Evolutionary conservation across 2,888 invertebrate species (phyloP), one percentile per base, ranked within the genome.

Genomic region (Drosophila affinis): DNA sequence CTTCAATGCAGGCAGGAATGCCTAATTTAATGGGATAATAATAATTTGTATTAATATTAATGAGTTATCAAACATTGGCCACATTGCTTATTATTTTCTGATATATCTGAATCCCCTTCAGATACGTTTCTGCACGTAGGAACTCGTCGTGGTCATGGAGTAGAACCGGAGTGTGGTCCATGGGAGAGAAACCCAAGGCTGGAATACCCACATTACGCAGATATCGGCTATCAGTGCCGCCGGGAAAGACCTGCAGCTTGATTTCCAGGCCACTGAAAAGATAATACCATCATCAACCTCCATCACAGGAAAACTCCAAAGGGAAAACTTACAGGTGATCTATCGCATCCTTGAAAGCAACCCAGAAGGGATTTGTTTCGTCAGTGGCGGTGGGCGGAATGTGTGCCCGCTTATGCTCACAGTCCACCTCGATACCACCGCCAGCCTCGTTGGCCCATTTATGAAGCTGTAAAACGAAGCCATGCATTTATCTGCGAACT

Each of bases 81-180:
- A 92, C 70, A 48, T 89, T 86, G 7, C 77, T 55, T 62, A 92
- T 92, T 24, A 92, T 87, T 68, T 87, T 88, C 59, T 89, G 76
- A 53, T 91, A 99, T 76, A 98, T 95, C 46, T 95, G 93, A 64
- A 99, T 96, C 9, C 98, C 99, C 49, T 93, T 93, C 6, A 98
- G 92, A 92, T 97, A 99, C 1, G 95, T 94, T 14, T 95, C 94
- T 57, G 95, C 96, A 70, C 95, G 95, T 7, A 99, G 92, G 88
- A 94, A 96, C 90, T 99, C 99, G 91, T 99, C 95, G 90, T 98
- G 96, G 91, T 98, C 98, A 90, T 99, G 99, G 2, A 99, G 93
- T 3, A 96, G 93, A 4, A 97, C 94, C 0, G 95, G 96, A 0
- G 98, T 98, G 85, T 95, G 94, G 86, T 96, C 96, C 93, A 98